These are phyloP conservation scores for Lomographa bimaculata DNA, from an alignment of 2,888 invertebrate genomes.

Conservation along the genomic window DNA sequence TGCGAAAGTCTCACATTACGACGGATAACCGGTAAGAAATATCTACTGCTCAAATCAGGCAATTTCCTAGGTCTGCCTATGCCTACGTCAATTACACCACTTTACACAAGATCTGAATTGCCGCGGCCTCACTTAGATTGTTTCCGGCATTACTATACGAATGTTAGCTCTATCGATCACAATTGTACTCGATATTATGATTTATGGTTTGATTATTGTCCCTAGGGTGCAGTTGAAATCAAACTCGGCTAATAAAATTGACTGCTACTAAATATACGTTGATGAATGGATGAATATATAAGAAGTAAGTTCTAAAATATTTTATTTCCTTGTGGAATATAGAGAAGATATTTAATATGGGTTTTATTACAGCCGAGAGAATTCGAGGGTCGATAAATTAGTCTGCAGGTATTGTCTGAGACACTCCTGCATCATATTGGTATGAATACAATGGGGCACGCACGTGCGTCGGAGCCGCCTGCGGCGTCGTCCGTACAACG, in stretches of 20 bases:
- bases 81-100: slow-evolving; percentile 48
- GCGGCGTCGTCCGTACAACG: slow-evolving; percentile 40
- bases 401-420: slow-evolving; percentile 40
- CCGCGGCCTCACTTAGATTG: slow-evolving; percentile 41
- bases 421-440: slow-evolving; percentile 47
- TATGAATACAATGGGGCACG: slow-evolving; percentile 69
- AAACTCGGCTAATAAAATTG: slow-evolving; percentile 11
- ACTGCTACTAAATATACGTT: too few relatives aligned
- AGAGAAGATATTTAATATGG: slow-evolving; percentile 14
- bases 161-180: slow-evolving; percentile 20
- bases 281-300: slow-evolving; percentile 29
- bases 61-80: slow-evolving; percentile 43
- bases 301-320: slow-evolving; percentile 30
- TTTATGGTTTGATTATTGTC: slow-evolving; percentile 8
- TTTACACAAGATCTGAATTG: slow-evolving; percentile 43
- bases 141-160: slow-evolving; percentile 38
- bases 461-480: slow-evolving; percentile 66
- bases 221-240: background rate
- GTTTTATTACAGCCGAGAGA: slow-evolving; percentile 33
- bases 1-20: too few relatives aligned
- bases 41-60: slow-evolving; percentile 37
- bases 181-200: slow-evolving; percentile 18
- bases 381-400: slow-evolving; percentile 43
- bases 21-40: slow-evolving; percentile 31
- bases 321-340: slow-evolving; percentile 26